phyloP scores from a whole-genome alignment of 2,888 invertebrate species.

The Abrostola triplasia region DNA sequence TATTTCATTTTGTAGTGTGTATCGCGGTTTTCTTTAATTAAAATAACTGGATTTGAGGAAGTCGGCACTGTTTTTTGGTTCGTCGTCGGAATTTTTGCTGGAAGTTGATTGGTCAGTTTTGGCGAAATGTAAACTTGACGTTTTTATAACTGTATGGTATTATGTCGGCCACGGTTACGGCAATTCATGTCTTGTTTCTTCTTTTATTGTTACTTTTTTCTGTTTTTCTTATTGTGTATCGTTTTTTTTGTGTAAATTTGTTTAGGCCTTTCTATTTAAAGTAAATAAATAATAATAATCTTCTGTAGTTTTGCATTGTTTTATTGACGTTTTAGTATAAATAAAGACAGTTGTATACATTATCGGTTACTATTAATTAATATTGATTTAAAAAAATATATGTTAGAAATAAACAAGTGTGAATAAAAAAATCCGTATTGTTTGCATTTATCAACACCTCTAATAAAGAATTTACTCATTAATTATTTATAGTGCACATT shows the following conservation, averaged over 20 bases:
- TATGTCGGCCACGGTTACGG: not conserved
- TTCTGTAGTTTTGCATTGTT: not conserved
- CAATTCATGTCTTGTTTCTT: too few relatives aligned
- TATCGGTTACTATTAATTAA: too few relatives aligned
- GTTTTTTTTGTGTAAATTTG: too few relatives aligned
- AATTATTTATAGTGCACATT: constrained; percentile 1
- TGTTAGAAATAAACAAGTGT: too few relatives aligned
- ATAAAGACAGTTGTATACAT: too few relatives aligned
- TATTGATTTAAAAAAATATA: too few relatives aligned
- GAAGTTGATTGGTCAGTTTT: not conserved
- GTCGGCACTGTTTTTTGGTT: constrained; percentile 7
- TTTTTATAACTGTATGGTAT: not conserved
- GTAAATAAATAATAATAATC: too few relatives aligned
- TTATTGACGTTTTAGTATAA: too few relatives aligned
- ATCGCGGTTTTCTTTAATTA: constrained; percentile 30
- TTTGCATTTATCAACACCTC: constrained; percentile 24
- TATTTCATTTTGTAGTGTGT: constrained; percentile 10
- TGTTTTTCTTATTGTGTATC: too few relatives aligned
- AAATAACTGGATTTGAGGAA: constrained; percentile 35
- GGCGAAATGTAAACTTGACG: not conserved
- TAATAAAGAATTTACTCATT: constrained; percentile 4
- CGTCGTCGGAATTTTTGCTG: not conserved
- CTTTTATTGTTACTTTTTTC: too few relatives aligned
- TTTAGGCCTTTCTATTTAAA: too few relatives aligned
- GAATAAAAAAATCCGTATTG: constrained; percentile 4